Conservation (phyloP, 2,888 invertebrate species). For the Notocelia uddmanniana region DNA sequence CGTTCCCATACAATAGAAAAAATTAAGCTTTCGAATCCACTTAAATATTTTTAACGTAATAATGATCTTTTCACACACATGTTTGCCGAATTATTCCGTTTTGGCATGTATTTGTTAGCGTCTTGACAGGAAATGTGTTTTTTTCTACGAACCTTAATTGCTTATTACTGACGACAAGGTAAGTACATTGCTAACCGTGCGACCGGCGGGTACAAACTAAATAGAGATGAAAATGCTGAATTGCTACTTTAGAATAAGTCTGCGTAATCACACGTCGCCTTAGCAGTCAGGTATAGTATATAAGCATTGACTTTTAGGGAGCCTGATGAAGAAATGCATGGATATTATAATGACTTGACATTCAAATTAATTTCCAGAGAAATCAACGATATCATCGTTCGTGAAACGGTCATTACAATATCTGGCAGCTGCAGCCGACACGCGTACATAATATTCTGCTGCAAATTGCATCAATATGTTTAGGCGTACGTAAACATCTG, state of each 20-base stretch:
- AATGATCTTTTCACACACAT: neutral
- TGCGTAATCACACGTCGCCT: neutral
- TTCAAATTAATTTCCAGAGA: neutral
- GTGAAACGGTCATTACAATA: conserved; percentile 26
- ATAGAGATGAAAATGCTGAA: neutral
- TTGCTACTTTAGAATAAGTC: neutral
- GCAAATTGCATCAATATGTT: conserved; percentile 38
- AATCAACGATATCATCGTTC: conserved; percentile 11
- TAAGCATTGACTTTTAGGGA: neutral
- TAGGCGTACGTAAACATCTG: conserved; percentile 38
- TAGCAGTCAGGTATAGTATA: neutral
- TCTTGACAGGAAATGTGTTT: neutral
- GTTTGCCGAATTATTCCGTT: neutral
- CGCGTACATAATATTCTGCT: conserved; percentile 15
- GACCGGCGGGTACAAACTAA: neutral
- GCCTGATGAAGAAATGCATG: neutral
- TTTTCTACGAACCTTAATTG: neutral
- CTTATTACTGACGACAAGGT: neutral
- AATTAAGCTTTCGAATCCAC: neutral
- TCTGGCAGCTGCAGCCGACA: conserved; percentile 31
- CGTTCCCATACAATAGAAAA: neutral
- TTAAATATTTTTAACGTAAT: neutral
- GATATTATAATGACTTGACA: neutral
- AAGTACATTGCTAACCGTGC: neutral
- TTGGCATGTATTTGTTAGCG: neutral